These are phyloP conservation scores for Rhagologus leucostigma DNA, from an alignment of 2,113 vertebrate genomes.

Conservation along the genomic window DNA sequence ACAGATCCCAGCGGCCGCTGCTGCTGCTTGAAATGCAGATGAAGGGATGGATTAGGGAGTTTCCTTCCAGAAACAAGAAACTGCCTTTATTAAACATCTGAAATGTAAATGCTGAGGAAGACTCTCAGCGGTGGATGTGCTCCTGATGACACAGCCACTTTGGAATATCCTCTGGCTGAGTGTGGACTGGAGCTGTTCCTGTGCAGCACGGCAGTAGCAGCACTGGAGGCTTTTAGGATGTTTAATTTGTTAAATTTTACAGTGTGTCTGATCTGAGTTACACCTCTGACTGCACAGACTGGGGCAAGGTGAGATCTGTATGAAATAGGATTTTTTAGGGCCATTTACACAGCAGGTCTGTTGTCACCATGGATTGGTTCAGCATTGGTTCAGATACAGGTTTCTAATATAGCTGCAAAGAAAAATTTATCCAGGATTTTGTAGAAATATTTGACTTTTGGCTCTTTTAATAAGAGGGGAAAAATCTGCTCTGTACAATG, in stretches of 20 bases:
- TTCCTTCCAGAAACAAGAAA: neutral
- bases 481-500: neutral
- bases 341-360: neutral
- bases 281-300: neutral
- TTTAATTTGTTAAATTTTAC: neutral
- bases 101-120: neutral
- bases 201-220: neutral
- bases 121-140: neutral
- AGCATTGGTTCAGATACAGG: neutral
- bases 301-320: neutral
- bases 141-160: neutral
- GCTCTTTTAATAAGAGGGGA: neutral
- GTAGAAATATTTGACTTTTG: neutral
- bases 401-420: neutral
- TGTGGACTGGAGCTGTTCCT: neutral
- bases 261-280: neutral
- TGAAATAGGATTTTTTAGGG: neutral
- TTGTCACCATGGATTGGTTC: neutral
- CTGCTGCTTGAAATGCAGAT: neutral
- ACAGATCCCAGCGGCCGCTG: neutral
- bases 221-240: neutral
- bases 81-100: fast-evolving
- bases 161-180: neutral
- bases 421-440: neutral
- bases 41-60: neutral